Evolutionary conservation across 2,113 vertebrate genomes (phyloP).

Genomic region (Tautogolabrus adspersus): DNA sequence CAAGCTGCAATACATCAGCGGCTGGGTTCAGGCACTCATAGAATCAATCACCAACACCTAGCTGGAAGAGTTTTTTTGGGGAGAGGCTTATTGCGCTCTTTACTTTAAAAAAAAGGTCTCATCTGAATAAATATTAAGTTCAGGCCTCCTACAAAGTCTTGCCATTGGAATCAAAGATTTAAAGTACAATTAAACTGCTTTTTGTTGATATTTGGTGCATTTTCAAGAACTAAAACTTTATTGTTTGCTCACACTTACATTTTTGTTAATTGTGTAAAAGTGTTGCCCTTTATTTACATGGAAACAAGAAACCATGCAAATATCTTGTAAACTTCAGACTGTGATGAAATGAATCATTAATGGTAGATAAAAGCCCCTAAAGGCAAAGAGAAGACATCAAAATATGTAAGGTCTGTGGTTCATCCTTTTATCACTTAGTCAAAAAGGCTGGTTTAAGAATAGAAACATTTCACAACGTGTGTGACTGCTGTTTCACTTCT

Average conservation of each 20-base stretch:
- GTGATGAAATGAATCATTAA: too few species aligned
- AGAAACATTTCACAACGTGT: neutral
- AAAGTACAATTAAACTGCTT: neutral
- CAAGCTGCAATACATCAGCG: constrained; percentile 11
- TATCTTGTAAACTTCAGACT: too few species aligned
- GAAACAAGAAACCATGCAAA: too few species aligned
- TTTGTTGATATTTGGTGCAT: neutral
- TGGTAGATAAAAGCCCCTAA: too few species aligned
- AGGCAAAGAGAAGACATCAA: too few species aligned
- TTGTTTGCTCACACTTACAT: too few species aligned
- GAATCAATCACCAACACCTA: neutral
- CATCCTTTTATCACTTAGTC: too few species aligned
- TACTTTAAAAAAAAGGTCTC: neutral
- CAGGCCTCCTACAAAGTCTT: neutral
- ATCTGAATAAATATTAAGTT: neutral
- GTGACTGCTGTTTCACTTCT: neutral
- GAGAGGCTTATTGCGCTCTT: neutral
- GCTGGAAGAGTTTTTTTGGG: neutral
- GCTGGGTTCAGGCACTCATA: neutral
- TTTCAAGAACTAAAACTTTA: constrained; percentile 8
- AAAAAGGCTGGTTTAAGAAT: neutral
- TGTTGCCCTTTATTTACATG: neutral
- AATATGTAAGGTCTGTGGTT: too few species aligned
- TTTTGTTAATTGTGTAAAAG: too few species aligned
- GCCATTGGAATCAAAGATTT: constrained; percentile 4